Percentiles rank a stretch among this genome's conserved stretches.
These are phyloP conservation scores for Encarsia formosa DNA, from an alignment of 2,888 invertebrate genomes.

Conservation along the genomic window DNA sequence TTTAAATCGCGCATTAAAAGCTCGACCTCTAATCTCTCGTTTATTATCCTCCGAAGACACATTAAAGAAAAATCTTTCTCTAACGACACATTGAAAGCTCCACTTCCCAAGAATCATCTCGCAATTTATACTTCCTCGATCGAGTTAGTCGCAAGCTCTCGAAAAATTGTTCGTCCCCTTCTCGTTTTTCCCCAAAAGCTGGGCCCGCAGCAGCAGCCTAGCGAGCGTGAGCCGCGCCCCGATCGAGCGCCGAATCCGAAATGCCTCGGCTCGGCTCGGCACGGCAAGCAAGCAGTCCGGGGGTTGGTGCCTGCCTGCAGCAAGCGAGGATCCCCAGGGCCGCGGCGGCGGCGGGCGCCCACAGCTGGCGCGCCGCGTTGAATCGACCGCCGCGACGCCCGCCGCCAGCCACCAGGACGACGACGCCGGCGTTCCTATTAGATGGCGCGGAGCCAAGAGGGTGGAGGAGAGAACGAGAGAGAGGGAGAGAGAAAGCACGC, in stretches of 20 bases:
- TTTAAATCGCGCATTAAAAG: no score
- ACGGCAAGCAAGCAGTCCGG: neutral
- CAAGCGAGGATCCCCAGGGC: constrained; percentile 23
- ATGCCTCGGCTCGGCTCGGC: neutral
- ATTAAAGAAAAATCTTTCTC: no score
- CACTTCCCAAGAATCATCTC: no score
- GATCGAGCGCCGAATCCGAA: constrained; percentile 23
- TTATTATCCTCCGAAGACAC: no score
- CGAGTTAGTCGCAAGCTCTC: no score
- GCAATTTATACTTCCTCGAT: no score
- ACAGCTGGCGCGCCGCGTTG: constrained; percentile 6
- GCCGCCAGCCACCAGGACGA: neutral
- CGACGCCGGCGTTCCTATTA: constrained; percentile 32
- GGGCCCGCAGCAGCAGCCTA: neutral
- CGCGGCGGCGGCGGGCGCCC: constrained; percentile 19
- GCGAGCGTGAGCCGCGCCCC: constrained; percentile 14
- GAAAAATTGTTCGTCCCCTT: no score
- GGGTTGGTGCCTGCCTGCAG: neutral
- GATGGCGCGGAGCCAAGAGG: constrained; percentile 41
- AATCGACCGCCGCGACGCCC: constrained; percentile 23
- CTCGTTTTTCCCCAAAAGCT: no score
- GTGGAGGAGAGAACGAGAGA: no score
- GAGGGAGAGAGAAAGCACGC: no score
- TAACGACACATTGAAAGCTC: no score
- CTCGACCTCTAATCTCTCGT: no score